Evolutionary conservation across 2,113 vertebrate species (phyloP).

Genomic region (Zeus faber): DNA sequence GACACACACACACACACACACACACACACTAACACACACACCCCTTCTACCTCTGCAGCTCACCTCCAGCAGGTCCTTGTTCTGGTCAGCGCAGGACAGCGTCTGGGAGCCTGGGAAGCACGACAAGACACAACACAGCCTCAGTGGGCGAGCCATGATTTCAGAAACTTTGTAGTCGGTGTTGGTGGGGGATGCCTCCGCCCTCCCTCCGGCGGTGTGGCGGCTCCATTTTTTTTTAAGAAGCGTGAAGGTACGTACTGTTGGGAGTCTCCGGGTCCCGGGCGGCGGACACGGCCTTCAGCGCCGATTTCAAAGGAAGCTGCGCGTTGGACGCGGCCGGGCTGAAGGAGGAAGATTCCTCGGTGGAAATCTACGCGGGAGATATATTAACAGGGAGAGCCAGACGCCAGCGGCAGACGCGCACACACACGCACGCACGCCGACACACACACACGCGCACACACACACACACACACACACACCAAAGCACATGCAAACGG

Average conservation of each 20-base stretch:
- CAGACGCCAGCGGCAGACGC: slow-evolving; percentile 16
- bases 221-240: background rate
- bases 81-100: slow-evolving; percentile 83
- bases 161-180: background rate
- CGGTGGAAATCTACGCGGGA: slow-evolving; percentile 78
- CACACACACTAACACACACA: too few relatives aligned
- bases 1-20: too few relatives aligned
- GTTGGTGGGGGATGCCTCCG: background rate
- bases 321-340: slow-evolving; percentile 68
- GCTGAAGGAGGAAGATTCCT: slow-evolving; percentile 79
- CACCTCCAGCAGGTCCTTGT: slow-evolving; percentile 82
- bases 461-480: slow-evolving; percentile 6
- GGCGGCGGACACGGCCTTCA: slow-evolving; percentile 83
- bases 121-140: slow-evolving; percentile 11
- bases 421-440: background rate
- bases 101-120: slow-evolving; percentile 79
- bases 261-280: slow-evolving; percentile 69
- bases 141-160: background rate
- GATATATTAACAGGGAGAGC: slow-evolving; percentile 48
- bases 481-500: background rate
- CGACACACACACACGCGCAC: slow-evolving; percentile 1
- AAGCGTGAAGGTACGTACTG: slow-evolving; percentile 67
- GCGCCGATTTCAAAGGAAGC: slow-evolving; percentile 89
- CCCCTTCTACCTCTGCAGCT: slow-evolving; percentile 16
- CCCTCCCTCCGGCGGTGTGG: background rate